These are phyloP conservation scores for Sarcophaga caerulescens DNA, from an alignment of 2,888 invertebrate genomes.

Conservation along the genomic window DNA sequence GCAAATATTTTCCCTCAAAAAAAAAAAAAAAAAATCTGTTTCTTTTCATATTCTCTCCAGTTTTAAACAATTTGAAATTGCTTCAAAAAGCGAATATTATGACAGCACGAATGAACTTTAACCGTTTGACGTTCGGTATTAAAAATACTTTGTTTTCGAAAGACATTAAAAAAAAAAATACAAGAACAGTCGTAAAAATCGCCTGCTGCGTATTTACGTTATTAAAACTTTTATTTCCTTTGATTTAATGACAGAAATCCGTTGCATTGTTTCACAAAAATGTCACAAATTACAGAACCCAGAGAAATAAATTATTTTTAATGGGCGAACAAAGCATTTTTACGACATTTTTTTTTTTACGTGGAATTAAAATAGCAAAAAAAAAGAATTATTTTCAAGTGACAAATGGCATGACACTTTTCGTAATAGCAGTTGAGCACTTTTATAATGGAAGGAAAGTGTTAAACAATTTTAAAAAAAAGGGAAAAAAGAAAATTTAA, in stretches of 20 bases:
- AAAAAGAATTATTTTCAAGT: background rate
- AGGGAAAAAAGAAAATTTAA: too few relatives aligned
- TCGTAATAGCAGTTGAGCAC: background rate
- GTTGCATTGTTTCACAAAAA: constrained; percentile 9
- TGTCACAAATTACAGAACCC: constrained; percentile 10
- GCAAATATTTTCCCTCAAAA: too few relatives aligned
- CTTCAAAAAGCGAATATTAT: too few relatives aligned
- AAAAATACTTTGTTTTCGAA: too few relatives aligned
- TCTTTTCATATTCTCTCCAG: too few relatives aligned
- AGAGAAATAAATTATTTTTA: constrained; percentile 47
- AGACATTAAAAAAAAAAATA: background rate
- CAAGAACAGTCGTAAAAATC: background rate
- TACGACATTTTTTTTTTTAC: constrained; percentile 41
- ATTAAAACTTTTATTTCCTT: background rate
- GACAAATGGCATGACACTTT: background rate
- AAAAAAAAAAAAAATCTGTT: too few relatives aligned
- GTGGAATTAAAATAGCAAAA: background rate
- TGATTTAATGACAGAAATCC: background rate
- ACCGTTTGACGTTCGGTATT: too few relatives aligned
- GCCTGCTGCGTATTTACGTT: background rate
- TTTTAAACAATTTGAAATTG: too few relatives aligned
- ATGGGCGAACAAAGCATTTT: constrained; percentile 48
- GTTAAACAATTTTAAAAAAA: too few relatives aligned
- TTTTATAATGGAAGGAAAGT: background rate
- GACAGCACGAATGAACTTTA: too few relatives aligned